A percentile compares a stretch with the other conserved stretches of the same genome.
phyloP scores from a whole-genome alignment of 2,113 vertebrate species.

The Hippoglossus stenolepis region DNA sequence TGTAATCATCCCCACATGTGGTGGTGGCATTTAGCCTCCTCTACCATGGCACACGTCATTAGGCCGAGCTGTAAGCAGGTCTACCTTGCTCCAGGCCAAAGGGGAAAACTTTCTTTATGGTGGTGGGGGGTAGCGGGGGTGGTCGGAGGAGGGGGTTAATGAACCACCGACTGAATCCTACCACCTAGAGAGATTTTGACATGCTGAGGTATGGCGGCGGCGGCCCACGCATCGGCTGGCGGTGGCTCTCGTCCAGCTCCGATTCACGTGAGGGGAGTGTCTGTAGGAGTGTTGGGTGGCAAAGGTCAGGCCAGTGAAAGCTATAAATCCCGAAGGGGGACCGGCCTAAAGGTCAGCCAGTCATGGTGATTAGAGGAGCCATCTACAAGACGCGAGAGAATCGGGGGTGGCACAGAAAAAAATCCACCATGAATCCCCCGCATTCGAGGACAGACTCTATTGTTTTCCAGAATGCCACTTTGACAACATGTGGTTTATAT shows the following conservation, averaged over 20 bases:
- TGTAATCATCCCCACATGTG: constrained; percentile 84
- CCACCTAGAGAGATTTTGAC: constrained; percentile 81
- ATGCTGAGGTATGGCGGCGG: constrained; percentile 68
- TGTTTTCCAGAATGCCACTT: constrained; percentile 71
- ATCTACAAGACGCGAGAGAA: constrained; percentile 71
- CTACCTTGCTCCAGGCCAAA: constrained; percentile 76
- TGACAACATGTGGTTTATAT: constrained; percentile 65
- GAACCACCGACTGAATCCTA: constrained; percentile 75
- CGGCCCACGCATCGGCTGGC: constrained; percentile 49
- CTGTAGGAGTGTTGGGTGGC: constrained; percentile 69
- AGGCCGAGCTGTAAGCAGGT: constrained; percentile 77
- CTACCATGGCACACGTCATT: constrained; percentile 82
- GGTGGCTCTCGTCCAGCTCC: constrained; percentile 56
- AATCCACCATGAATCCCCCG: constrained; percentile 40
- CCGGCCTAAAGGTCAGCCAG: constrained; percentile 77
- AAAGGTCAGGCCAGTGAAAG: constrained; percentile 80
- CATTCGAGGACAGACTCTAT: constrained; percentile 64
- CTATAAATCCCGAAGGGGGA: constrained; percentile 80
- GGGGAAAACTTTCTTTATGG: constrained; percentile 71
- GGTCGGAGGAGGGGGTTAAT: constrained; percentile 68
- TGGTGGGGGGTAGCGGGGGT: constrained; percentile 55
- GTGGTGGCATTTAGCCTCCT: constrained; percentile 76
- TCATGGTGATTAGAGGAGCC: constrained; percentile 75
- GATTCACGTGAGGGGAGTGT: constrained; percentile 72
- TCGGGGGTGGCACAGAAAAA: constrained; percentile 66